Conservation (phyloP, 2,113 vertebrate species). For the Hepsetus odoe region DNA sequence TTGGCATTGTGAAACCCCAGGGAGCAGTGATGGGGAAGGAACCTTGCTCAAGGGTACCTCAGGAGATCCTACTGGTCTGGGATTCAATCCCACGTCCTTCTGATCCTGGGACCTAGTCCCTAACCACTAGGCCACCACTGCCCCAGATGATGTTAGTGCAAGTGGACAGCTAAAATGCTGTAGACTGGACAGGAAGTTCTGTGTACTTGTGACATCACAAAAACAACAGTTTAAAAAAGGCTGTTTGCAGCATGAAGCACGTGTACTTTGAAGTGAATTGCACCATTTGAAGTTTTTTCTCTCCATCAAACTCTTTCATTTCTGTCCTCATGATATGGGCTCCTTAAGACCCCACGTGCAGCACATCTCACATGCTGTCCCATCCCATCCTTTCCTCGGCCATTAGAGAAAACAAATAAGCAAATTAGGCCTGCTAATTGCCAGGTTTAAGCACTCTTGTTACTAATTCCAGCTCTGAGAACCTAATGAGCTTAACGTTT, state of each 20-base stretch:
- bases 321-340: background rate
- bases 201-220: slow-evolving; percentile 34
- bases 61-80: too few species aligned
- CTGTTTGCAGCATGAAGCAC: too few species aligned
- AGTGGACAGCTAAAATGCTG: background rate
- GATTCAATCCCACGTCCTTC: too few species aligned
- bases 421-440: slow-evolving; percentile 33
- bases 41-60: too few species aligned
- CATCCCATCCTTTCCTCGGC: background rate
- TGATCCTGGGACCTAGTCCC: too few species aligned
- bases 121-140: too few species aligned
- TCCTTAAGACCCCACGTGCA: slow-evolving; percentile 12
- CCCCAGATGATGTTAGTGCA: background rate
- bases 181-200: background rate
- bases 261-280: too few species aligned
- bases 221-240: too few species aligned
- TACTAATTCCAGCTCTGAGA: slow-evolving; percentile 40
- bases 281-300: too few species aligned
- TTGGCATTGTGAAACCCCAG: too few species aligned
- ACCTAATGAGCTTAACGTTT: slow-evolving; percentile 24
- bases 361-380: background rate
- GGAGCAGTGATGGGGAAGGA: too few species aligned
- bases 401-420: slow-evolving; percentile 38
- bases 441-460: slow-evolving; percentile 47
- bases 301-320: too few species aligned